Conservation (phyloP, 2,797 vertebrate species). For the Numenius phaeopus region DNA sequence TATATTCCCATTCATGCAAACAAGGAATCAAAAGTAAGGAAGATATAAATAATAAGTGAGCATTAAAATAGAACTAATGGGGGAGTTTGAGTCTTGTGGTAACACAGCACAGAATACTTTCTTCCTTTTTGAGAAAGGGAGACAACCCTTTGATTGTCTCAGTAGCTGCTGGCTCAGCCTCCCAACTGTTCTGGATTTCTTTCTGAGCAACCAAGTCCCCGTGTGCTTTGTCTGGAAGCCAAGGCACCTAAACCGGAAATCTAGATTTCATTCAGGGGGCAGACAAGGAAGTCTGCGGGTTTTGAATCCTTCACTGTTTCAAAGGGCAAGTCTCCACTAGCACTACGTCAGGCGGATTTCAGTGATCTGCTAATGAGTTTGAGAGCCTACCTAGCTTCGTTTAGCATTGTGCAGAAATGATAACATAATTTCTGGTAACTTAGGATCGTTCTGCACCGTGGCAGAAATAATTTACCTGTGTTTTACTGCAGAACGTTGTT, state of each 20-base stretch:
- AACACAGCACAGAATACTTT: neutral
- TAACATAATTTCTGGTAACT: rapidly evolving
- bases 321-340: neutral
- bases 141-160: neutral
- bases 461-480: neutral
- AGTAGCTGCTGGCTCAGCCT: neutral
- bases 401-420: neutral
- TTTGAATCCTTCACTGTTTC: neutral
- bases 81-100: neutral
- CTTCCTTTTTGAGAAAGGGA: neutral
- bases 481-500: rapidly evolving
- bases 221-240: neutral
- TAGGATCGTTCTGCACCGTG: neutral
- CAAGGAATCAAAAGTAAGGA: neutral
- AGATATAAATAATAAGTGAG: neutral
- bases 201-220: neutral
- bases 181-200: neutral
- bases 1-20: neutral
- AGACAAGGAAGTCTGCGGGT: neutral
- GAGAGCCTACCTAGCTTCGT: neutral
- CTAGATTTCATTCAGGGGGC: neutral
- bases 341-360: neutral
- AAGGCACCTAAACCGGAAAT: neutral
- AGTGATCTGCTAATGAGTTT: neutral
- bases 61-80: neutral